Evolutionary conservation across 2,888 invertebrate species (phyloP), one percentile per base, ranked within the genome.

Genomic region (Drosophila monieri): DNA sequence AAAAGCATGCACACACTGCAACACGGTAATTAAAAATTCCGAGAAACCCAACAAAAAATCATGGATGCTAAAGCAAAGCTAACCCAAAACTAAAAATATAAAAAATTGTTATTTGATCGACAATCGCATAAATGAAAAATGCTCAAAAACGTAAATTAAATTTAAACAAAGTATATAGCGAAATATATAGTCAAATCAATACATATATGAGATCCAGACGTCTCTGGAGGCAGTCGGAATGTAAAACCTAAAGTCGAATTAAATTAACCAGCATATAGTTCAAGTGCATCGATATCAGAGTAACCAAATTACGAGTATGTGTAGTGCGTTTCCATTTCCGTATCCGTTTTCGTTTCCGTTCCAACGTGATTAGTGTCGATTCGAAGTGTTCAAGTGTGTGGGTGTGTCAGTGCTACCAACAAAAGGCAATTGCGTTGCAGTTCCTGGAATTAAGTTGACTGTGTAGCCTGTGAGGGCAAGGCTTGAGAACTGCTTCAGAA

Each of bases 381-480:
- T 52, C 39, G 9, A n/a, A 41, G 39, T 41, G 51, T 30, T 27
- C 9, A 30, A 25, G 41, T 41, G 52, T 23, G 57, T 51, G 43
- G 44, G 43, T 62, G 65, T 66, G 57, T 46, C 18, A 49, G 32
- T 12, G 39, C 30, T 12, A 41, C 21, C 32, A 48, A 18, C 10
- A 54, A 55, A 52, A 71, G 54, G 58, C 64, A 57, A 59, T 84
- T 90, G 86, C 81, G 87, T 90, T 90, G 89, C 91, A 89, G 89
- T 91, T 90, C 91, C 91, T 91, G 91, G 91, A 91, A 91, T 91
- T 89, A 90, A 91, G 91, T 91, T 91, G 91, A 91, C 91, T 91
- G 91, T 91, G 90, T 91, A 88, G 91, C 91, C 91, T 87, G 88
- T 77, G 73, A 68, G 73, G 85, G 84, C 81, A 72, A 75, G 88